These are phyloP conservation scores for Anser cygnoides DNA, from an alignment of 2,113 vertebrate species.

Conservation along the genomic window DNA sequence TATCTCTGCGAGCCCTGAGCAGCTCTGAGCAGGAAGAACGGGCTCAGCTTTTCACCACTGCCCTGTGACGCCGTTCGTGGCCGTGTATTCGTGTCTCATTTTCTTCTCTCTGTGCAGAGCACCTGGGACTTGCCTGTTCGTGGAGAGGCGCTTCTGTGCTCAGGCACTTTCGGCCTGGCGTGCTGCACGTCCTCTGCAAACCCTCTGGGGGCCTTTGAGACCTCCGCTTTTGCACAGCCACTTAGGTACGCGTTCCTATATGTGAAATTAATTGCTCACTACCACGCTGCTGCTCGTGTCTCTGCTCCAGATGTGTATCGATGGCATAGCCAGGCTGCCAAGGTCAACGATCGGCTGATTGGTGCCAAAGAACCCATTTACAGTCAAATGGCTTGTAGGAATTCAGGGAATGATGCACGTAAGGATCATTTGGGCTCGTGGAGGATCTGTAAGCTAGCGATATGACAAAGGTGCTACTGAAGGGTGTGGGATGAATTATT, in stretches of 20 bases:
- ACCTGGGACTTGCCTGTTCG: background rate
- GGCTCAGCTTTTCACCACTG: background rate
- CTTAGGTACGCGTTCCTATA: background rate
- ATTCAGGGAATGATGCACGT: background rate
- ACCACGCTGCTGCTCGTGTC: background rate
- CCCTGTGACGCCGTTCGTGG: accelerated
- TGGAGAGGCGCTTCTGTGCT: accelerated
- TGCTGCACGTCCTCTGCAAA: background rate
- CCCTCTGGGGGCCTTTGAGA: background rate
- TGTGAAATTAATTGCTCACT: background rate
- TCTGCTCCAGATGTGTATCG: background rate
- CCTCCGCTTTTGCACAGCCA: background rate
- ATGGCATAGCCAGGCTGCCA: background rate
- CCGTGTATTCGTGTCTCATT: accelerated
- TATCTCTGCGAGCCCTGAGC: background rate
- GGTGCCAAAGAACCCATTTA: conserved; percentile 61
- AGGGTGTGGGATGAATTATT: background rate
- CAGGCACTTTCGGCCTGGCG: background rate
- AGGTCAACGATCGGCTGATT: conserved; percentile 23
- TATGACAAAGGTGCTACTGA: background rate
- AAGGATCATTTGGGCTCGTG: conserved; percentile 5
- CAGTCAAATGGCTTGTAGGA: conserved; percentile 53
- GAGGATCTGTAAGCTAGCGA: conserved; percentile 11
- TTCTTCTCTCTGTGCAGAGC: background rate
- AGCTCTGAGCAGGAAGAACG: background rate